These are phyloP conservation scores for Aphyosemion australe DNA, from an alignment of 2,113 vertebrate genomes.

Conservation along the genomic window DNA sequence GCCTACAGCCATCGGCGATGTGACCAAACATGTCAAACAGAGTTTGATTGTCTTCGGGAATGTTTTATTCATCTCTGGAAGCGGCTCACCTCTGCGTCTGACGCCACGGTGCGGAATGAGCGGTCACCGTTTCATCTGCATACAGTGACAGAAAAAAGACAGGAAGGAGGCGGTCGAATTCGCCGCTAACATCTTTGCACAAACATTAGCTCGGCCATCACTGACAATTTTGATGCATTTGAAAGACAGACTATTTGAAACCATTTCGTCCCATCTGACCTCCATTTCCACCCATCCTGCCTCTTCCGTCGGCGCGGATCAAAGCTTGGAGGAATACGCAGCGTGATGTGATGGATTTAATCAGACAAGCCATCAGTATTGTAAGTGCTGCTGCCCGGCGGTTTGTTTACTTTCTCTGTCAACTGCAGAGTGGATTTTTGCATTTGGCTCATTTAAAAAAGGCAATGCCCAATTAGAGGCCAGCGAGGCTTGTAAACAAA, in stretches of 20 bases:
- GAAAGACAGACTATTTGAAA: slow-evolving; percentile 3
- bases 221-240: slow-evolving; percentile 5
- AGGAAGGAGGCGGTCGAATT: neutral
- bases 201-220: slow-evolving; percentile 26
- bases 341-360: slow-evolving; percentile 37
- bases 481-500: slow-evolving; percentile 42
- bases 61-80: slow-evolving; percentile 66
- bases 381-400: slow-evolving; percentile 3
- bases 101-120: slow-evolving; percentile 28
- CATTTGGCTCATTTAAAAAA: slow-evolving; percentile 44
- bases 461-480: slow-evolving; percentile 54
- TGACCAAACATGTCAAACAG: slow-evolving; percentile 51
- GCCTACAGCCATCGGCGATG: slow-evolving; percentile 60
- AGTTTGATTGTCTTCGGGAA: slow-evolving; percentile 60
- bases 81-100: slow-evolving; percentile 34
- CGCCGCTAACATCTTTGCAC: neutral
- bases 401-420: slow-evolving; percentile 39
- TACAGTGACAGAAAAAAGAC: slow-evolving; percentile 2
- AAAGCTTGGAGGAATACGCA: slow-evolving; percentile 8
- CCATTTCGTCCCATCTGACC: slow-evolving; percentile 16
- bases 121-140: slow-evolving; percentile 13
- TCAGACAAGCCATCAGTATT: slow-evolving; percentile 44
- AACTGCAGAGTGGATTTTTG: slow-evolving; percentile 24
- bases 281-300: neutral
- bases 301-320: neutral